Conservation (phyloP, 2,888 invertebrate species). For the Agapetus fuscipes region DNA sequence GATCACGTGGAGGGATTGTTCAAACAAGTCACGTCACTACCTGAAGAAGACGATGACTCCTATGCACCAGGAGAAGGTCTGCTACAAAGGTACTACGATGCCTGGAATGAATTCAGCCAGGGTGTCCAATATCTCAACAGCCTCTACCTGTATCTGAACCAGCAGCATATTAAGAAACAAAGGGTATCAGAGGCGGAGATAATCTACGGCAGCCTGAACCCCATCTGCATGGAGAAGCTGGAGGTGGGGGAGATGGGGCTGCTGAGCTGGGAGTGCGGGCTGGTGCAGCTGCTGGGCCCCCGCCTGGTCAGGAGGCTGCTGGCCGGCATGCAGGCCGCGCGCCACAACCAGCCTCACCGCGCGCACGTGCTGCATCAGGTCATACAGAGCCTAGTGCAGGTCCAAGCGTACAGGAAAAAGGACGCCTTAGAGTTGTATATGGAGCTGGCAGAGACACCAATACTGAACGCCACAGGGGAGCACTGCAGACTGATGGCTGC, state of each 20-base stretch:
- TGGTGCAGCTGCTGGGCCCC: slow-evolving; percentile 55
- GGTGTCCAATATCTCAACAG: slow-evolving; percentile 84
- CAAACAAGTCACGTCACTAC: slow-evolving; percentile 55
- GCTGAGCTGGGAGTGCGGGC: slow-evolving; percentile 39
- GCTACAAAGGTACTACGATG: slow-evolving; percentile 60
- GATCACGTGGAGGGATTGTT: slow-evolving; percentile 74
- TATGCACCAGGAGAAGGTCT: slow-evolving; percentile 38
- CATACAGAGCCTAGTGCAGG: slow-evolving; percentile 76
- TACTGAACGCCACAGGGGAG: slow-evolving; percentile 73
- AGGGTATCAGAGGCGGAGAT: slow-evolving; percentile 88
- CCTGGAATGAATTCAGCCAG: slow-evolving; percentile 87
- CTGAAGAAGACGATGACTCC: slow-evolving; percentile 51
- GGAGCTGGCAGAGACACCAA: slow-evolving; percentile 72
- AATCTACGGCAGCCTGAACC: slow-evolving; percentile 63
- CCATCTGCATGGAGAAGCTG: slow-evolving; percentile 58
- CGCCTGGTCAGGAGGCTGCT: slow-evolving; percentile 73
- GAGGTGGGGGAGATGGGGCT: slow-evolving; percentile 81
- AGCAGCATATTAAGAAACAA: slow-evolving; percentile 89
- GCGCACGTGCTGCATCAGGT: slow-evolving; percentile 70
- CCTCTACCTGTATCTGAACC: slow-evolving; percentile 87
- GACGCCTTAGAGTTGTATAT: slow-evolving; percentile 76
- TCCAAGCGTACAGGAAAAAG: slow-evolving; percentile 79
- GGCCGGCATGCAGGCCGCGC: slow-evolving; percentile 71
- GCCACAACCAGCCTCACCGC: slow-evolving; percentile 48
- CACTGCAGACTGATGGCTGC: slow-evolving; percentile 75